phyloP scores from a whole-genome alignment of 1,140 invertebrate species.

The Dryas iulia region DNA sequence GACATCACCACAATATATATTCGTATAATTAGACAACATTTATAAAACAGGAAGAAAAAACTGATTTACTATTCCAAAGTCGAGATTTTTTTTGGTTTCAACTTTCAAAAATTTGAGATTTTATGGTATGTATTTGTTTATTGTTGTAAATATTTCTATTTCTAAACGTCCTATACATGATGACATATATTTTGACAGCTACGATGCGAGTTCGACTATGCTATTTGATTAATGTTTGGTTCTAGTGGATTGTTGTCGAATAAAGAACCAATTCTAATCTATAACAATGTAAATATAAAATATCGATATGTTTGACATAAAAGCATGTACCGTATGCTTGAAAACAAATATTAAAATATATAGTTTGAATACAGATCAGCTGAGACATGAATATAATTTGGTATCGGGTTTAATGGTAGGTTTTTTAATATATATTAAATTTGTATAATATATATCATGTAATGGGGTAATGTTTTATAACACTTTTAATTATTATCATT shows the following conservation, averaged over 20 bases:
- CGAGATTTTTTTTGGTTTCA: too few relatives aligned
- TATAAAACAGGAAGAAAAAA: too few relatives aligned
- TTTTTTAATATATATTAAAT: conserved; percentile 18
- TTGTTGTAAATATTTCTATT: neutral
- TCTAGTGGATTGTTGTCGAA: neutral
- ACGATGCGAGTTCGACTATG: neutral
- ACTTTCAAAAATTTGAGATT: too few relatives aligned
- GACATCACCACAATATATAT: too few relatives aligned
- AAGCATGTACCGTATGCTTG: conserved; percentile 64
- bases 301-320: conserved; percentile 52
- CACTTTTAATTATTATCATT: too few relatives aligned
- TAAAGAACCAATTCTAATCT: neutral
- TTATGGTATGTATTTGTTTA: neutral
- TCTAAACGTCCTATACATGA: neutral
- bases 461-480: conserved; percentile 11
- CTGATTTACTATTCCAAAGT: too few relatives aligned
- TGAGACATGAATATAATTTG: conserved; percentile 55
- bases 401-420: conserved; percentile 62
- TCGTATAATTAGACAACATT: too few relatives aligned
- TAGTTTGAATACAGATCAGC: conserved; percentile 46
- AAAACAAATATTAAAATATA: conserved; percentile 52
- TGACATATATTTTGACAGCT: neutral
- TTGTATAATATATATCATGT: neutral
- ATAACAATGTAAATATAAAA: neutral
- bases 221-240: neutral